phyloP scores from a whole-genome alignment of 2,888 invertebrate genomes.

The Hypena proboscidalis region DNA sequence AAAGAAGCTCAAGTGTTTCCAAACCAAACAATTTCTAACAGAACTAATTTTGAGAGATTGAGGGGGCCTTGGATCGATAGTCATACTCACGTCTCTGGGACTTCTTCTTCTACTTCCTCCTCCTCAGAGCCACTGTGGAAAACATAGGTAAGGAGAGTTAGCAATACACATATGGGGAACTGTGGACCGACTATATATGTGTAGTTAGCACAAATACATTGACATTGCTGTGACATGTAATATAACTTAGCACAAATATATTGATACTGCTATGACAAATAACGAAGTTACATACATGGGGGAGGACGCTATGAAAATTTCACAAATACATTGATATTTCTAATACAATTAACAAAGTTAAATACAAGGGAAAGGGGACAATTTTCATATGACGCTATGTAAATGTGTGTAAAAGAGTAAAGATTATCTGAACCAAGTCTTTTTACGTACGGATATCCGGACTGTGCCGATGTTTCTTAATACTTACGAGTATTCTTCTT shows the following conservation, averaged over 20 bases:
- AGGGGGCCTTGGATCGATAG: slow-evolving; percentile 21
- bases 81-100: slow-evolving; percentile 89
- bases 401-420: slow-evolving; percentile 17
- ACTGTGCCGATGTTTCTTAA: slow-evolving; percentile 16
- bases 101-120: slow-evolving; percentile 92
- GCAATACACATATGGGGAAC: slow-evolving; percentile 33
- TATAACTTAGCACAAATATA: too few relatives aligned
- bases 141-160: slow-evolving; percentile 47
- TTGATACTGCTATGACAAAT: too few relatives aligned
- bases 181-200: slow-evolving; percentile 22
- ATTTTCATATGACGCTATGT: slow-evolving; percentile 19
- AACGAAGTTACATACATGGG: too few relatives aligned
- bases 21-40: slow-evolving; percentile 72
- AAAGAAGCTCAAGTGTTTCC: slow-evolving; percentile 74
- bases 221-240: slow-evolving; percentile 17
- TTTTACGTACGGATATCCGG: slow-evolving; percentile 29
- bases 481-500: slow-evolving; percentile 98
- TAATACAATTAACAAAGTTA: slow-evolving; percentile 13
- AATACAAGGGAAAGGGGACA: slow-evolving; percentile 19
- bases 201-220: slow-evolving; percentile 34
- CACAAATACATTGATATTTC: slow-evolving; percentile 31
- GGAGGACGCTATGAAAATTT: too few relatives aligned
- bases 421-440: slow-evolving; percentile 18
- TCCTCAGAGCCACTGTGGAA: slow-evolving; percentile 87
- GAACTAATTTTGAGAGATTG: slow-evolving; percentile 49